These are phyloP conservation scores for Eclectus roratus DNA, from an alignment of 2,113 vertebrate genomes.

Conservation along the genomic window DNA sequence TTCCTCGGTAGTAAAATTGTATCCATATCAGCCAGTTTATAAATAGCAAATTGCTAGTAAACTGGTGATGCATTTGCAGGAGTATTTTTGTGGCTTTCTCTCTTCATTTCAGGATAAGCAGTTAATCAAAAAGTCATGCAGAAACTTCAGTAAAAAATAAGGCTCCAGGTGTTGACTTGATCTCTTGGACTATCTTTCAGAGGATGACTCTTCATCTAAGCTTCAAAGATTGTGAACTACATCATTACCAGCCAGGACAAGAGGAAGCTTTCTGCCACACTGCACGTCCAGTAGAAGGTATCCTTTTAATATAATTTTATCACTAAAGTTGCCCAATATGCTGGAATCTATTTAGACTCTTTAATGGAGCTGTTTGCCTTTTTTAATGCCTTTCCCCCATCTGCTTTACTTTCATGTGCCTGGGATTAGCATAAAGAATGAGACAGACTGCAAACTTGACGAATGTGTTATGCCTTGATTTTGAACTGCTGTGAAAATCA, in stretches of 20 bases:
- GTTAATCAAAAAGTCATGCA: constrained; percentile 38
- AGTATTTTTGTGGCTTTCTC: constrained; percentile 71
- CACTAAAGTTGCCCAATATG: constrained; percentile 46
- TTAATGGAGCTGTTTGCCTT: constrained; percentile 36
- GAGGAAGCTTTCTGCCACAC: not conserved
- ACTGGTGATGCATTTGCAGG: constrained; percentile 59
- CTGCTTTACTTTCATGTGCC: constrained; percentile 72
- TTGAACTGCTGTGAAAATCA: constrained; percentile 47
- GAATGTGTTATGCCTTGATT: constrained; percentile 63
- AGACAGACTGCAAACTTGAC: constrained; percentile 73
- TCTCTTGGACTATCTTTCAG: not conserved
- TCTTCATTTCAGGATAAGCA: constrained; percentile 59
- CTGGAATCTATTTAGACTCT: constrained; percentile 54
- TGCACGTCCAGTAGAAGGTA: not conserved
- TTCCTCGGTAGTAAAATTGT: constrained; percentile 19
- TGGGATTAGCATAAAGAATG: constrained; percentile 77
- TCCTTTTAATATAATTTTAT: not conserved
- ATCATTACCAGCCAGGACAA: not conserved
- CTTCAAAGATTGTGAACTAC: not conserved
- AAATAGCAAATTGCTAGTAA: constrained; percentile 74
- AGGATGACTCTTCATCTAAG: not conserved
- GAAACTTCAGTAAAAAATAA: constrained; percentile 18
- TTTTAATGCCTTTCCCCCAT: constrained; percentile 69
- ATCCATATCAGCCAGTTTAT: constrained; percentile 63
- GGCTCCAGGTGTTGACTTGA: not conserved